These are phyloP conservation scores for Rhamphomyia laevipes DNA, from an alignment of 2,888 invertebrate genomes.

Conservation along the genomic window DNA sequence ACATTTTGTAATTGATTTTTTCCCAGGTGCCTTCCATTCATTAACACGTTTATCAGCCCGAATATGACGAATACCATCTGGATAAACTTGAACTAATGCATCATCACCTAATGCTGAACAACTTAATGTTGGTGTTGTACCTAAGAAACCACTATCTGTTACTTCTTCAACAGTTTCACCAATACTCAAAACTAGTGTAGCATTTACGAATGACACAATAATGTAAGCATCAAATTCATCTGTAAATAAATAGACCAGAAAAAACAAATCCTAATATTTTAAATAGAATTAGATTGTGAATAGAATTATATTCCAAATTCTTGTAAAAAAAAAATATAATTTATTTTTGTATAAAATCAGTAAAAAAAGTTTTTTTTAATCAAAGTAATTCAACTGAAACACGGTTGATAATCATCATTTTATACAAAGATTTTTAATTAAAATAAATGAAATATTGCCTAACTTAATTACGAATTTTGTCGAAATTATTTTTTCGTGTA, in stretches of 20 bases:
- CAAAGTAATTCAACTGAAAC: slow-evolving; percentile 50
- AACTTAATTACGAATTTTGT: neutral
- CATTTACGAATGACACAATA: slow-evolving; percentile 96
- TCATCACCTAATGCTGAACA: slow-evolving; percentile 97
- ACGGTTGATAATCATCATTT: slow-evolving; percentile 41
- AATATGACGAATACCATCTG: slow-evolving; percentile 97
- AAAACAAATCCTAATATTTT: neutral
- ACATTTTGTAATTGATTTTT: slow-evolving; percentile 93
- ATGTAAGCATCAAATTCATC: slow-evolving; percentile 99
- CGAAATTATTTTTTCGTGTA: no score
- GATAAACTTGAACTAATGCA: slow-evolving; percentile 96
- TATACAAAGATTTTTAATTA: slow-evolving; percentile 16
- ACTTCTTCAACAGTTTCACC: slow-evolving; percentile 99
- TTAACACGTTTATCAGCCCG: slow-evolving; percentile 96
- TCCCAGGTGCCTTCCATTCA: slow-evolving; percentile 98
- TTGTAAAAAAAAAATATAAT: no score
- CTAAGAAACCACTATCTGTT: slow-evolving; percentile 97
- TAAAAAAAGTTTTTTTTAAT: slow-evolving; percentile 37
- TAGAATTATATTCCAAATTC: no score
- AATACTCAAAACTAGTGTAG: slow-evolving; percentile 96
- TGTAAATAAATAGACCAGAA: slow-evolving; percentile 43
- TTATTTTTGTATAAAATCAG: slow-evolving; percentile 21
- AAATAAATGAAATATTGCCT: no score
- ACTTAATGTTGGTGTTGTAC: slow-evolving; percentile 96
- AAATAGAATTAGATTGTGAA: no score